A percentile compares a stretch with the other conserved stretches of the same genome.
Conservation (phyloP, 35 echinoderm and acorn worm genomes). For the Hemicentrotus pulcherrimus region DNA sequence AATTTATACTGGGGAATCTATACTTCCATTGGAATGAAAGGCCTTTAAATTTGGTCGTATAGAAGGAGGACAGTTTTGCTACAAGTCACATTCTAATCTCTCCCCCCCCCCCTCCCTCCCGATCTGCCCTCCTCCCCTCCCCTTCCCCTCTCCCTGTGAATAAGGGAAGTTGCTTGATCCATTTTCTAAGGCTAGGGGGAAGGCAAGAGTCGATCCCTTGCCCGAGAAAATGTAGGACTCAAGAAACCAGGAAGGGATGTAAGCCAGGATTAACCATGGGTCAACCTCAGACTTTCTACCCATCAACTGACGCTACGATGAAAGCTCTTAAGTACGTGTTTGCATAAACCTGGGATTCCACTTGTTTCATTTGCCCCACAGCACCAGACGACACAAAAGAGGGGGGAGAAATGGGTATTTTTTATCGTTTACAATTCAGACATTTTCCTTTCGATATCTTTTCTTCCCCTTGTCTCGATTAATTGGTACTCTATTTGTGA, state of each 20-base stretch:
- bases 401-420: neutral
- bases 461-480: neutral
- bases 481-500: neutral
- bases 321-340: constrained; percentile 11
- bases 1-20: too few relatives aligned
- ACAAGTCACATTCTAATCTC: neutral
- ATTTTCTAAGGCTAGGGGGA: neutral
- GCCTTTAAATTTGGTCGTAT: neutral
- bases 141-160: neutral
- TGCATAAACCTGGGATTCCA: neutral
- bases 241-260: neutral
- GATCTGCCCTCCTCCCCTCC: neutral
- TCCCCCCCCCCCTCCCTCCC: neutral
- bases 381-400: neutral
- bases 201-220: neutral
- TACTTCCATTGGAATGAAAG: neutral
- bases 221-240: neutral
- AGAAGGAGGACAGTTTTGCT: neutral
- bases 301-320: neutral
- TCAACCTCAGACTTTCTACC: neutral
- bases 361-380: constrained; percentile 10
- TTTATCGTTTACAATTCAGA: neutral
- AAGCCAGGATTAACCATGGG: neutral
- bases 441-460: neutral
- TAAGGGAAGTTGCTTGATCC: neutral